These are phyloP conservation scores for Protonibea diacanthus DNA, from an alignment of 2,797 vertebrate genomes.

Conservation along the genomic window DNA sequence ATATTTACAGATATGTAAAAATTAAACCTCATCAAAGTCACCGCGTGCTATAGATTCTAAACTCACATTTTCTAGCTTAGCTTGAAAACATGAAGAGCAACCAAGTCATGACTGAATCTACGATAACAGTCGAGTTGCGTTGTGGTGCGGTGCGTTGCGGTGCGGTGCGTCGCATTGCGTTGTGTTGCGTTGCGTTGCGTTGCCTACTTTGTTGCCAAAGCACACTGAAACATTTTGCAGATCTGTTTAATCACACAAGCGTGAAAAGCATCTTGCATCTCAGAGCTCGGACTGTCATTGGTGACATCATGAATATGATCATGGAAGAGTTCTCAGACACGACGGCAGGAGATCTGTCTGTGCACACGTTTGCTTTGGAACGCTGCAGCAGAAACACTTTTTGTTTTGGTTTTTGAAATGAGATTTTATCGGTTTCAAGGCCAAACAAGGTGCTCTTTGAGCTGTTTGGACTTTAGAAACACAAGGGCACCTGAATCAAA, in stretches of 20 bases:
- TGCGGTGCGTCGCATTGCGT: no score
- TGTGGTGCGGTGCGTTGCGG: accelerated
- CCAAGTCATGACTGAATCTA: no score
- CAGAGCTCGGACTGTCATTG: not conserved
- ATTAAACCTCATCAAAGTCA: no score
- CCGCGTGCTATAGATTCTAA: no score
- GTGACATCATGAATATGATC: not conserved
- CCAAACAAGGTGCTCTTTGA: conserved; percentile 48
- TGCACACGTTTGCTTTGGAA: not conserved
- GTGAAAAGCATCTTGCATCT: not conserved
- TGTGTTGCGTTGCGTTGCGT: no score
- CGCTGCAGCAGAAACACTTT: not conserved
- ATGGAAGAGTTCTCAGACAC: not conserved
- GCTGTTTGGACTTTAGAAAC: conserved; percentile 49
- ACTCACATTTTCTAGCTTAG: no score
- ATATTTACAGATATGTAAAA: no score
- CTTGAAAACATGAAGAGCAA: no score
- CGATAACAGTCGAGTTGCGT: no score
- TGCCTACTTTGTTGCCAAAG: no score
- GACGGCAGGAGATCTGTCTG: not conserved
- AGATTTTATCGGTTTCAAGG: conserved; percentile 34
- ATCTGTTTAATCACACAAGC: no score
- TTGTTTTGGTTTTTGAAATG: conserved; percentile 4
- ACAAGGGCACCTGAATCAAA: conserved; percentile 44
- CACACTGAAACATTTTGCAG: not conserved